Base-by-base conservation (phyloP, 2,888 invertebrate genomes). In the Phorcus lineatus region DNA sequence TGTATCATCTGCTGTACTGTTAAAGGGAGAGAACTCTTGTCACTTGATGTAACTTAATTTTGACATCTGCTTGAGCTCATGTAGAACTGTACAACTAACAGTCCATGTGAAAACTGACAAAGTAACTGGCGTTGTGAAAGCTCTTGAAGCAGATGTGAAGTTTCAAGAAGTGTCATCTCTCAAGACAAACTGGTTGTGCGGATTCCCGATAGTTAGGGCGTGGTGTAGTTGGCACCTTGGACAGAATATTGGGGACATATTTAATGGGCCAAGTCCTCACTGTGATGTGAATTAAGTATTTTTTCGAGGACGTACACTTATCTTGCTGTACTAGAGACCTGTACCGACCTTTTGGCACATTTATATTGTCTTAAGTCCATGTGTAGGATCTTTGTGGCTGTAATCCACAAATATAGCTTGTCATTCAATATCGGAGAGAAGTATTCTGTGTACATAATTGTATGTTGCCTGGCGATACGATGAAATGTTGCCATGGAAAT, bases 401-500 rank as follows among this genome's bases (percentile, higher is more conserved):
- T 62, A 62, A 28, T 24, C 62, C 62, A 62, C 62, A 62, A 19
- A 9, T 24, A 62, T 62, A 62, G 62, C 24, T 62, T 62, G 62
- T 62, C 28, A 62, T 62, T 28, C 28, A n/a, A 62, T 62, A 62
- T 62, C 28, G 62, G 62, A 47, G 47, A 47, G 47, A 62, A 62
- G 70, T 70, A 70, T 70, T 70, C 70, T 31, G 19, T 70, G 70
- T 70, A 70, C 28, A 70, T 70, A 70, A 36, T 70, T 31, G 31
- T 40, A 70, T 19, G 40, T 19, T 70, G 70, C 70, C 70, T 36
- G 70, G 19, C 9, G 70, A 36, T 40, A 17, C 36, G 11, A 31
- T 36, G 70, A 70, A 11, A 40, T 19, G 70, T 70, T 19, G 57
- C 36, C n/a, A 31, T 40, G 70, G 40, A 17, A 36, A 36, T 31